Evolutionary conservation across 2,113 vertebrate species (phyloP).

Genomic region (Poicephalus meyeri): DNA sequence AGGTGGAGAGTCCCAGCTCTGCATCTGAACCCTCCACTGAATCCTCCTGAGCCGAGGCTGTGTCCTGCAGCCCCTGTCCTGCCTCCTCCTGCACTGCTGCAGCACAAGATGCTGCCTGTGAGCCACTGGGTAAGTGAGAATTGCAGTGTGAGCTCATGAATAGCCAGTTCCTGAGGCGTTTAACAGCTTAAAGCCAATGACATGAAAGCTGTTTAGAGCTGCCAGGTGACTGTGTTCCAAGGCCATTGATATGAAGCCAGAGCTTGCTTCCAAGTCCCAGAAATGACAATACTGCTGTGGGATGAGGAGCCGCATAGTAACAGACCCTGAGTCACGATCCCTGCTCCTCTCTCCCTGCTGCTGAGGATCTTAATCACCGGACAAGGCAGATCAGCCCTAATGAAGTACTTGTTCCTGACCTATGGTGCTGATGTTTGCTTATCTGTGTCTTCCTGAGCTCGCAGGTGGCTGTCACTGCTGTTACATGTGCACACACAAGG

Average conservation of each 20-base stretch:
- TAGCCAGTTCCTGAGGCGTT: not conserved
- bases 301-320: not conserved
- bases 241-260: not conserved
- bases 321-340: not conserved
- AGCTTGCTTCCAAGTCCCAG: not conserved
- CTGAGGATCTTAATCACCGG: not conserved
- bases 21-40: too few relatives aligned
- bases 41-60: not conserved
- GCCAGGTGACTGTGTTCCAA: not conserved
- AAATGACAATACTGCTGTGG: not conserved
- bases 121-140: not conserved
- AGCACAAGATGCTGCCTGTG: not conserved
- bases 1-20: not conserved
- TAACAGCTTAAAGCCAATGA: not conserved
- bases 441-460: not conserved
- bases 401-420: not conserved
- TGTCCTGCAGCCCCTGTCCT: not conserved
- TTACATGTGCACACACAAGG: accelerated
- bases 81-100: accelerated
- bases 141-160: not conserved
- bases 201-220: not conserved
- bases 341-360: not conserved
- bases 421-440: not conserved
- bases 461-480: not conserved
- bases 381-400: not conserved